These are phyloP conservation scores for Gobiocypris rarus DNA, from an alignment of 2,113 vertebrate genomes.

Conservation along the genomic window DNA sequence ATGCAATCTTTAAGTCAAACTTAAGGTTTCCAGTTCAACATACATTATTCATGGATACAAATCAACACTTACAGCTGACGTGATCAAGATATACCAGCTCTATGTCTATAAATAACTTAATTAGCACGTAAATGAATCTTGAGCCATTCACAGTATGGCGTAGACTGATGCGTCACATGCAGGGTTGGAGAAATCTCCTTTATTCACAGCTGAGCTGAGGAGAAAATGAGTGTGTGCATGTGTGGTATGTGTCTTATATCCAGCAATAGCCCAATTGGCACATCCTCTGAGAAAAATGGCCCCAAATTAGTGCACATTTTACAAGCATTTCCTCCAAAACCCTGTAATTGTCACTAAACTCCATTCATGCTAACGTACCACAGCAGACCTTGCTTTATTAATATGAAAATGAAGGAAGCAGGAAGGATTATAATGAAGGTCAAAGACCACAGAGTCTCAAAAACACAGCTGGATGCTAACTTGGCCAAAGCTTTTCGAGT, in stretches of 20 bases:
- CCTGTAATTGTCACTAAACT: constrained; percentile 16
- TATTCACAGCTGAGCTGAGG: constrained; percentile 29
- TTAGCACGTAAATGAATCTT: constrained; percentile 30
- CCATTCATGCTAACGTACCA: neutral
- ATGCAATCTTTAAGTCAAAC: neutral
- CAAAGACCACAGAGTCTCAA: constrained; percentile 16
- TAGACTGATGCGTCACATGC: constrained; percentile 38
- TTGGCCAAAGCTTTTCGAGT: constrained; percentile 13
- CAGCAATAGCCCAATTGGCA: neutral
- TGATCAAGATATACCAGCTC: neutral
- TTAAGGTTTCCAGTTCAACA: neutral
- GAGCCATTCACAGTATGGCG: constrained; percentile 7
- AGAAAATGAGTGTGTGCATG: constrained; percentile 8
- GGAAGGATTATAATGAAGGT: constrained; percentile 35
- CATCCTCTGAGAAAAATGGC: neutral
- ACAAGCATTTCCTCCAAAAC: constrained; percentile 7
- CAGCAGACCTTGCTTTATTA: constrained; percentile 32
- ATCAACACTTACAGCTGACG: neutral
- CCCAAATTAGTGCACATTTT: constrained; percentile 1
- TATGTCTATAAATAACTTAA: constrained; percentile 35
- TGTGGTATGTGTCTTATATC: neutral
- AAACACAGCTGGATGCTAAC: constrained; percentile 32
- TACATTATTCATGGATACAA: neutral
- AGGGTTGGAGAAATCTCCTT: neutral
- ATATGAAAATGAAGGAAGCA: constrained; percentile 49